Conservation (phyloP, 64 coral and sea anemone genomes). For the Orbicella faveolata region DNA sequence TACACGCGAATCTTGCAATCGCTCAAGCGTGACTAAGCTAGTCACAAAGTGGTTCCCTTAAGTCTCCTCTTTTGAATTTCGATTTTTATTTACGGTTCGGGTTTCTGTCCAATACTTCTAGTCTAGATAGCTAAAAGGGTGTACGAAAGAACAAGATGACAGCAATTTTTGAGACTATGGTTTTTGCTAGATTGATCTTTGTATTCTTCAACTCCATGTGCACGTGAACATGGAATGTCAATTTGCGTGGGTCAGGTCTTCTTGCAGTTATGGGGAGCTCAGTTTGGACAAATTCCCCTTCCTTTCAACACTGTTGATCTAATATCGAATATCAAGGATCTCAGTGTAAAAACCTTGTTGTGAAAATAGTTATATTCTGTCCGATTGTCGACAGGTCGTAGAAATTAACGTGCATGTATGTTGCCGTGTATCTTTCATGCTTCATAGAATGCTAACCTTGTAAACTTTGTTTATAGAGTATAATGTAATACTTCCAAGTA, state of each 20-base stretch:
- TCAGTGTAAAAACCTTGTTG: background rate
- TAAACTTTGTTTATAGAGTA: too few species aligned
- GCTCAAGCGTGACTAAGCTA: background rate
- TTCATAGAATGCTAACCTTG: too few species aligned
- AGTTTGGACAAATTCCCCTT: background rate
- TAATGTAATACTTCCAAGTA: too few species aligned
- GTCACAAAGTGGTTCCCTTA: background rate
- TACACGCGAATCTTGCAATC: background rate
- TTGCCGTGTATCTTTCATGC: too few species aligned
- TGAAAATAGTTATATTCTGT: background rate
- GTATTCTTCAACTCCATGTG: background rate
- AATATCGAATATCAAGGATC: background rate
- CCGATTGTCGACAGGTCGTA: too few species aligned
- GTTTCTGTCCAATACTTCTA: background rate
- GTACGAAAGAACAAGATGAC: background rate
- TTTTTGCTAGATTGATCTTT: background rate
- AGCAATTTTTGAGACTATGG: background rate
- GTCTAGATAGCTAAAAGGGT: background rate
- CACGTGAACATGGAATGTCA: background rate
- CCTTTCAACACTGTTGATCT: background rate
- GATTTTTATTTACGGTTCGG: background rate
- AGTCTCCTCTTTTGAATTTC: background rate
- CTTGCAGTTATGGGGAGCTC: background rate
- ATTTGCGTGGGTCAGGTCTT: background rate
- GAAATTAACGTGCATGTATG: too few species aligned